Conservation (phyloP, 2,797 vertebrate species). For the Ptychadena robeensis region DNA sequence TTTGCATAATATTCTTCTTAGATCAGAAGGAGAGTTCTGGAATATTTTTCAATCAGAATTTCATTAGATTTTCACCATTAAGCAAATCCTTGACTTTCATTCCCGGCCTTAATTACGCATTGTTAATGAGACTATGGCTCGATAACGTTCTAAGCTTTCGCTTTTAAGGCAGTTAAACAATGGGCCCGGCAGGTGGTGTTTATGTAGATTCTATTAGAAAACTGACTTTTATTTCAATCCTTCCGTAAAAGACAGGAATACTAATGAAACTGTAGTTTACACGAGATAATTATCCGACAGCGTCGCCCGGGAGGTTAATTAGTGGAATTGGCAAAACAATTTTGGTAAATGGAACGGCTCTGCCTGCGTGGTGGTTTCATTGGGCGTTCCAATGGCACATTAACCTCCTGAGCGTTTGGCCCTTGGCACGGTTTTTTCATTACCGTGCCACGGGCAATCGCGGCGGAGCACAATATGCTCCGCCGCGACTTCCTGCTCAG, state of each 20-base stretch:
- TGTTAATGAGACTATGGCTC: slow-evolving; percentile 77
- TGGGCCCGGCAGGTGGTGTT: slow-evolving; percentile 45
- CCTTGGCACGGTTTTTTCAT: too few relatives aligned
- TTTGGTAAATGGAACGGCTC: neutral
- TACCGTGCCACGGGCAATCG: too few relatives aligned
- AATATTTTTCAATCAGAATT: slow-evolving; percentile 70
- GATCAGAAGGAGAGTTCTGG: slow-evolving; percentile 73
- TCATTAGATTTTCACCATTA: slow-evolving; percentile 64
- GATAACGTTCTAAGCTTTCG: slow-evolving; percentile 66
- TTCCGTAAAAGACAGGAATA: slow-evolving; percentile 26
- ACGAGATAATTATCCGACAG: neutral
- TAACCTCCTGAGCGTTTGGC: too few relatives aligned
- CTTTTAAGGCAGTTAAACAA: slow-evolving; percentile 63
- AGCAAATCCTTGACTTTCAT: slow-evolving; percentile 75
- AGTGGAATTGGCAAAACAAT: slow-evolving; percentile 7
- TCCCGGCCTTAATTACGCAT: slow-evolving; percentile 76
- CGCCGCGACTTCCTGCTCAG: too few relatives aligned
- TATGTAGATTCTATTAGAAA: slow-evolving; percentile 38
- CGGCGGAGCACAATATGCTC: too few relatives aligned
- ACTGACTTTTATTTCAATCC: slow-evolving; percentile 18
- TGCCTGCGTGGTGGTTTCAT: neutral
- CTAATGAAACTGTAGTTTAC: slow-evolving; percentile 9
- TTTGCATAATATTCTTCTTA: slow-evolving; percentile 75
- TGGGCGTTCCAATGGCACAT: neutral
- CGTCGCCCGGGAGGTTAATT: slow-evolving; percentile 30